These are phyloP conservation scores for Empidonax alnorum DNA, from an alignment of 2,113 vertebrate species.

Conservation along the genomic window DNA sequence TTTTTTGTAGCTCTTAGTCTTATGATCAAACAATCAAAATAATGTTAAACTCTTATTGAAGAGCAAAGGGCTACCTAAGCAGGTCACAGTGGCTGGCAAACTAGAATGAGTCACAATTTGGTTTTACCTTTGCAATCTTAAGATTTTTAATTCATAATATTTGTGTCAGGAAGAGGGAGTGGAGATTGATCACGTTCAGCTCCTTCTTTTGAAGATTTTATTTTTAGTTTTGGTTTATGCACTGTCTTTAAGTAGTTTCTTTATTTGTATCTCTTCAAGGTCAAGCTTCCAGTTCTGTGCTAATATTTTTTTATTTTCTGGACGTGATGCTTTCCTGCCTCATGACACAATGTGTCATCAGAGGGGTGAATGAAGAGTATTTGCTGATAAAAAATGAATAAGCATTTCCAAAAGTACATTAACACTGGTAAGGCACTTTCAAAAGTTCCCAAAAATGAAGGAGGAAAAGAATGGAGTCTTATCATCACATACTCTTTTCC, in stretches of 20 bases:
- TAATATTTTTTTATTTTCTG: neutral
- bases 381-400: neutral
- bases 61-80: neutral
- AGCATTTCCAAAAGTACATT: neutral
- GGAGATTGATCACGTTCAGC: neutral
- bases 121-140: neutral
- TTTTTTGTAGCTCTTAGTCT: neutral
- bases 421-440: neutral
- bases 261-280: neutral
- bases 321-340: neutral
- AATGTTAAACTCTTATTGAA: neutral
- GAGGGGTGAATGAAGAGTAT: neutral
- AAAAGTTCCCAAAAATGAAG: neutral
- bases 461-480: neutral
- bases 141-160: neutral
- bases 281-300: neutral
- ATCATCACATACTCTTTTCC: neutral
- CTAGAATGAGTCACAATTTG: neutral
- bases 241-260: neutral
- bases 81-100: neutral
- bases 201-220: neutral
- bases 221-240: neutral
- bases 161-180: neutral
- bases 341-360: neutral
- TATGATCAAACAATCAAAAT: neutral